phyloP scores from a whole-genome alignment of 2,113 vertebrate genomes.

The Prionailurus bengalensis region DNA sequence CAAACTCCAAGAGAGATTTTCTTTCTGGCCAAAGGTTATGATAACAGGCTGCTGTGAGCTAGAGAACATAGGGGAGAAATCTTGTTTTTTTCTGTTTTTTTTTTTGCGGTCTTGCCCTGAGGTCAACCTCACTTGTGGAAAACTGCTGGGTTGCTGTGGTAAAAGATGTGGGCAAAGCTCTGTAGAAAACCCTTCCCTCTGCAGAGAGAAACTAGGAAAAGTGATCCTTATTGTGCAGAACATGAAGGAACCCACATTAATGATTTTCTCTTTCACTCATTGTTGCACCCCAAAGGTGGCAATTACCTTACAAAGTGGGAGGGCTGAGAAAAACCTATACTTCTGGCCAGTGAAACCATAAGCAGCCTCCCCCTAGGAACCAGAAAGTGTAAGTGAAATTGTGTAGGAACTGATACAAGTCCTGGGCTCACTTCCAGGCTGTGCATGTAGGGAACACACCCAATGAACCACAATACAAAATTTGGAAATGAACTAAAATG shows the following conservation, averaged over 20 bases:
- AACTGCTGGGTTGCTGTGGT: neutral
- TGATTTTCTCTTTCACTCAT: neutral
- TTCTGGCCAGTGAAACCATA: neutral
- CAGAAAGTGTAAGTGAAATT: neutral
- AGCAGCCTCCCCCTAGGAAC: neutral
- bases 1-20: neutral
- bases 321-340: neutral
- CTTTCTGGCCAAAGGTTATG: neutral
- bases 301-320: neutral
- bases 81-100: neutral
- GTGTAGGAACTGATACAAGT: neutral
- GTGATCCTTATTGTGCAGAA: neutral
- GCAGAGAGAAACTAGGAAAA: neutral
- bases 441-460: neutral
- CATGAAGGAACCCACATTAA: neutral
- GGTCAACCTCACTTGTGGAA: neutral
- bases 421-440: neutral
- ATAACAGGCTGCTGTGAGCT: neutral
- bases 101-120: neutral
- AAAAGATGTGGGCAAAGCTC: neutral
- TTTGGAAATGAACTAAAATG: neutral
- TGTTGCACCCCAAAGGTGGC: neutral
- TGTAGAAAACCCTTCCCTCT: neutral
- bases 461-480: neutral
- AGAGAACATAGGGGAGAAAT: neutral